Evolutionary conservation across 2,888 invertebrate genomes (phyloP).

Genomic region (Salticus scenicus): DNA sequence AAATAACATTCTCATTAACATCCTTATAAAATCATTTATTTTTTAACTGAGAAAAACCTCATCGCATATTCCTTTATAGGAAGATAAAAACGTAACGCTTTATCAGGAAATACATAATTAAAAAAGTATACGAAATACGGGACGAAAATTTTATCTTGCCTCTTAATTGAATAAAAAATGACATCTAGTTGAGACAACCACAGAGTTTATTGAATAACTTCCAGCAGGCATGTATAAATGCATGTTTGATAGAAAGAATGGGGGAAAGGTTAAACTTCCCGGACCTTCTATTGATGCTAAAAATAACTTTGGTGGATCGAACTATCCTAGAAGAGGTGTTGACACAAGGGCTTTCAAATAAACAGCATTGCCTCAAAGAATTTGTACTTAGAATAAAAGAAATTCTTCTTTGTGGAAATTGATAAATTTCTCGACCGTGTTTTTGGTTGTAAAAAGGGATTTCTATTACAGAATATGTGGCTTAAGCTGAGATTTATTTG

Average conservation of each 20-base stretch:
- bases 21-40: no score
- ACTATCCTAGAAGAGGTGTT: neutral
- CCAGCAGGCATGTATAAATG: neutral
- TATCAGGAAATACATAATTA: no score
- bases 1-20: no score
- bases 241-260: neutral
- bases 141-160: neutral
- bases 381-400: neutral
- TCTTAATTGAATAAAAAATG: slow-evolving; percentile 4
- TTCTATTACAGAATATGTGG: no score
- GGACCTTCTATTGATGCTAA: slow-evolving; percentile 13
- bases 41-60: no score
- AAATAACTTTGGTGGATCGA: neutral
- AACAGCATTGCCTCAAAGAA: neutral
- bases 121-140: neutral
- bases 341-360: slow-evolving; percentile 13
- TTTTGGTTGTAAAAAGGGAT: no score
- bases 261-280: neutral
- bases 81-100: no score
- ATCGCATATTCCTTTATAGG: no score
- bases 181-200: neutral
- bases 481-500: no score
- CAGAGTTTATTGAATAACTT: neutral
- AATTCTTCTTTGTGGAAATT: neutral
- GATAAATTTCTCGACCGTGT: no score